Base-by-base conservation (phyloP, 2,888 invertebrate species). In the Plusia festucae region DNA sequence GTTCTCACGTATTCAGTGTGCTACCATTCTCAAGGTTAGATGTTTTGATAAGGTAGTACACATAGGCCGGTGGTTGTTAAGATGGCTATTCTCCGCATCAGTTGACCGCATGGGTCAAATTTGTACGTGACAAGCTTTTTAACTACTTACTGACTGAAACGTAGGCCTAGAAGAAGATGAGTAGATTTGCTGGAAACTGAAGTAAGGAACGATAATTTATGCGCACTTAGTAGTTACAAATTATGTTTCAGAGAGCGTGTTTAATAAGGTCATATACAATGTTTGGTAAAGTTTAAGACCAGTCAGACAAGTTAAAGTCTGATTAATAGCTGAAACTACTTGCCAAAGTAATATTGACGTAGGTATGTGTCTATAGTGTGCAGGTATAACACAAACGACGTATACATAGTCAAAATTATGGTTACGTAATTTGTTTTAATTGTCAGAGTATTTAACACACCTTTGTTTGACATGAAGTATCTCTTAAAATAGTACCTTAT, bases 1-100 rank as follows among this genome's bases (percentile, higher is more conserved):
- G 85, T 88, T 91, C 87, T 91, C 91, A 92, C 91, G 91, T 92
- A 78, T 78, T 57, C 46, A 76, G 73, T 76, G 72, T 73, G 86
- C 87, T 89, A 85, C 88, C 82, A 79, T 78, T 78, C 74, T 85
- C 89, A 92, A 93, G 93, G 92, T 89, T 87, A 91, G 92, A 92
- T 92, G 60, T 65, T 30, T 73, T 76, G 86, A 90, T 91, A 90
- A 86, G 78, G 79, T 68, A 81, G 82, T 84, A 85, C 84, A 82
- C 80, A 84, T 74, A 78, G 77, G 73, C 81, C 73, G 82, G 72
- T 79, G 80, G 71, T 66, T 70, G 84, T 85, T 83, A 81, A 84
- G 84, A 84, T 85, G 82, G 85, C 80, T 86, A 87, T 88, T 85
- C 80, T 81, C 75, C 68, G 81, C 85, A 82, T 85, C 84, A 86